Conservation (phyloP, 2,888 invertebrate species). For the Amblyjoppa fuscipennis region DNA sequence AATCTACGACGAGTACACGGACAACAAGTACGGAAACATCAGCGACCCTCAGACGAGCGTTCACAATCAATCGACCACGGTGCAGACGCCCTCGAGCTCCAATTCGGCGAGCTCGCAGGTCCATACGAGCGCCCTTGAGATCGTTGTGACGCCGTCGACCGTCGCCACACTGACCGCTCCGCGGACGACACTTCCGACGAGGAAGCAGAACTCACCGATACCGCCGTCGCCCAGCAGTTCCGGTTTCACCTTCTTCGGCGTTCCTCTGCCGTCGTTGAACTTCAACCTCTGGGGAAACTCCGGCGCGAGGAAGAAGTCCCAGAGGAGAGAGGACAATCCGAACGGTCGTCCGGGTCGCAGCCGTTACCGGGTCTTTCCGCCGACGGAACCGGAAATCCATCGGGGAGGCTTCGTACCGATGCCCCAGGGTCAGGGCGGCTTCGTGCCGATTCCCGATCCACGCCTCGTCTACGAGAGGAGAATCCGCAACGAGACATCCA, state of each 20-base stretch:
- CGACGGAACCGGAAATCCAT: constrained; percentile 89
- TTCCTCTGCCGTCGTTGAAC: constrained; percentile 91
- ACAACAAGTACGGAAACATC: constrained; percentile 90
- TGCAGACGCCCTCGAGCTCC: constrained; percentile 77
- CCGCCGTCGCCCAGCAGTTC: constrained; percentile 87
- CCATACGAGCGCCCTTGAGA: constrained; percentile 33
- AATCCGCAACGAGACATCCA: constrained; percentile 68
- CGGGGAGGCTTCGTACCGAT: constrained; percentile 92
- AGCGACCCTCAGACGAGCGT: constrained; percentile 79
- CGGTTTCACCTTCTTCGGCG: constrained; percentile 94
- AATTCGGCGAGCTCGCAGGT: constrained; percentile 87
- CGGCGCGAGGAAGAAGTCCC: constrained; percentile 82
- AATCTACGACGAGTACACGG: constrained; percentile 92
- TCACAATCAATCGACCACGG: constrained; percentile 44
- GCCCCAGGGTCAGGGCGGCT: constrained; percentile 90
- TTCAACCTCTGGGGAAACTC: constrained; percentile 88
- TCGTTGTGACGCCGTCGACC: constrained; percentile 40
- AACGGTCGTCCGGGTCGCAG: constrained; percentile 77
- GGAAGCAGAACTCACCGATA: constrained; percentile 76
- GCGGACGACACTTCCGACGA: constrained; percentile 81
- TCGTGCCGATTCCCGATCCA: constrained; percentile 89
- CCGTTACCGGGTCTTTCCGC: constrained; percentile 84
- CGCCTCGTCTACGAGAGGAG: constrained; percentile 62
- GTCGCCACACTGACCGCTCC: constrained; percentile 77
- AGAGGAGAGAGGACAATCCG: constrained; percentile 82